phyloP scores from a whole-genome alignment of 2,113 vertebrate species.

The Pelecanus crispus region DNA sequence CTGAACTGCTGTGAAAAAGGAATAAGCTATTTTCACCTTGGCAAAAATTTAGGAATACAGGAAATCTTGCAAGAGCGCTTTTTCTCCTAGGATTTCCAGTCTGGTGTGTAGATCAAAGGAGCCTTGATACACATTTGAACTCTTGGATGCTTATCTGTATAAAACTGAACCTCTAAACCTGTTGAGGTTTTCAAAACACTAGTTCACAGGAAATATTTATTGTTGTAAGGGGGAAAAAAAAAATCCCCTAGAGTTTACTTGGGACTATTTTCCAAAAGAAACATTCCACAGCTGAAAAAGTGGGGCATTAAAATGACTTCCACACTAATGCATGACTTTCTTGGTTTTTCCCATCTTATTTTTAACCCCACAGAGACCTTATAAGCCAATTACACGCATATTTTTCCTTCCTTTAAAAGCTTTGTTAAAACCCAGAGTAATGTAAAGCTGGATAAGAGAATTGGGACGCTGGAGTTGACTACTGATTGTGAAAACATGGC shows the following conservation, averaged over 20 bases:
- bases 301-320: neutral
- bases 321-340: neutral
- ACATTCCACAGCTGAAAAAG: neutral
- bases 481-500: neutral
- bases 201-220: slow-evolving; percentile 2
- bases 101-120: slow-evolving; percentile 16
- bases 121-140: neutral
- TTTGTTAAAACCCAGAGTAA: neutral
- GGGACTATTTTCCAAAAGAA: neutral
- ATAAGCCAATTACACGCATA: neutral
- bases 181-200: neutral
- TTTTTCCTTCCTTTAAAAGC: neutral
- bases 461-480: neutral
- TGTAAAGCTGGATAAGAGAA: neutral
- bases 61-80: neutral
- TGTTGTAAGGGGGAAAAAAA: neutral
- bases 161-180: neutral
- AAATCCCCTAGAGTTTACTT: neutral
- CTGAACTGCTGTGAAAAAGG: neutral
- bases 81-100: neutral
- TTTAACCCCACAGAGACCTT: neutral
- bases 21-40: neutral
- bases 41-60: neutral
- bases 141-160: neutral
- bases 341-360: neutral